These are phyloP conservation scores for Pantherophis alleghaniensis DNA, from an alignment of 2,797 vertebrate species.

Conservation along the genomic window DNA sequence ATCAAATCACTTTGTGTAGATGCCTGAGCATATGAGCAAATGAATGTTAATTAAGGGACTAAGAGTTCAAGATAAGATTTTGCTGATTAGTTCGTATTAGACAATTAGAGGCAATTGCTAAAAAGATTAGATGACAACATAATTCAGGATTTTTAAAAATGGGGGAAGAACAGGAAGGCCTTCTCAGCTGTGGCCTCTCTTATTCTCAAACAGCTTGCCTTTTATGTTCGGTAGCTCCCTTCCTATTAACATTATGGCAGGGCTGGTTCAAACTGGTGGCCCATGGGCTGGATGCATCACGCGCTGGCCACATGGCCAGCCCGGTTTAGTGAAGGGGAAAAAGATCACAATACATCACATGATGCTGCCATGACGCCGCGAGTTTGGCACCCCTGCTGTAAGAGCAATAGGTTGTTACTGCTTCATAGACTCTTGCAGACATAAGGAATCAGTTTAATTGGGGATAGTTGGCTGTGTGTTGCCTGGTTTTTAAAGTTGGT, in stretches of 20 bases:
- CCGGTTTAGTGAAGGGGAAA: too few species aligned
- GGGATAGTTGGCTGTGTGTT: neutral
- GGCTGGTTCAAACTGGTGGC: too few species aligned
- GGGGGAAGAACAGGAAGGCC: neutral
- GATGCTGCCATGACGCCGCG: too few species aligned
- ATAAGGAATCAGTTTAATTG: neutral
- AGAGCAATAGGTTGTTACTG: neutral
- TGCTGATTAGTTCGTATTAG: neutral
- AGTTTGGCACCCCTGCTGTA: too few species aligned
- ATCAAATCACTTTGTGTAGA: neutral
- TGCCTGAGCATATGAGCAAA: neutral
- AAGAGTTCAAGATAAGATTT: neutral
- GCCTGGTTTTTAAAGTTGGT: neutral
- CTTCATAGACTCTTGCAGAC: neutral
- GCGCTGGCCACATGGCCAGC: too few species aligned
- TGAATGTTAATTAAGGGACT: neutral
- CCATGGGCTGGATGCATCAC: too few species aligned
- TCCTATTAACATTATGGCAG: neutral
- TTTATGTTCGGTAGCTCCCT: neutral
- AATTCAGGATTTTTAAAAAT: neutral
- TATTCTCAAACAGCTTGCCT: neutral
- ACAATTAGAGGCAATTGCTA: neutral
- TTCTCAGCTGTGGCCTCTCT: neutral
- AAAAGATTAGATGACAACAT: neutral
- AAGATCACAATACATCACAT: too few species aligned